phyloP scores from a whole-genome alignment of 2,797 vertebrate genomes.

The Allobates femoralis region DNA sequence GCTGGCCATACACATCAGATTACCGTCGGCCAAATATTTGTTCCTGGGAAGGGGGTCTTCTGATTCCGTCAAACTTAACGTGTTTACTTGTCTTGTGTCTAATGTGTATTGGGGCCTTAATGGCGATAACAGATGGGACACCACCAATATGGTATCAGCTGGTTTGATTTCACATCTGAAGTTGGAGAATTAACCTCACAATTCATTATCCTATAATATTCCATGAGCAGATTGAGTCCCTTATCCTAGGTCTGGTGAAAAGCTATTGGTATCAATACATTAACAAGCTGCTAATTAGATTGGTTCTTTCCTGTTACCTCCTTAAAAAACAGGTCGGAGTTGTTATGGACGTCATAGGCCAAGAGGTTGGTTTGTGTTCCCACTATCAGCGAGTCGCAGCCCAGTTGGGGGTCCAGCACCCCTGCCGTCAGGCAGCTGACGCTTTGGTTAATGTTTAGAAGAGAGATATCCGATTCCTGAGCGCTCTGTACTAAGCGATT shows the following conservation, averaged over 20 bases:
- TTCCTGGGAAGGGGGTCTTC: too few relatives aligned
- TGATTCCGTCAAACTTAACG: too few relatives aligned
- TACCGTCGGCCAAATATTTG: too few relatives aligned
- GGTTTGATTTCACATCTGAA: too few relatives aligned
- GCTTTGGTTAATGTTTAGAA: constrained; percentile 95
- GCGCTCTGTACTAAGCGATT: constrained; percentile 85
- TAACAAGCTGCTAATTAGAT: background rate
- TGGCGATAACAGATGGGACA: too few relatives aligned
- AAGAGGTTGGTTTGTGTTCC: constrained; percentile 94
- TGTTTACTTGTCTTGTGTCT: too few relatives aligned
- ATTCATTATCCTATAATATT: background rate
- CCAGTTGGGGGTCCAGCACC: constrained; percentile 80
- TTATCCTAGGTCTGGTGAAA: background rate
- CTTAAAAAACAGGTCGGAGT: constrained; percentile 94
- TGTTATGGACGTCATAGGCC: constrained; percentile 95
- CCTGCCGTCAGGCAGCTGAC: constrained; percentile 92
- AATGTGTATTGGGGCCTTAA: too few relatives aligned
- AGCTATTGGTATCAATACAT: too few relatives aligned
- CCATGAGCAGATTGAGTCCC: background rate
- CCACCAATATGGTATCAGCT: too few relatives aligned
- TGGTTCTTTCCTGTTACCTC: constrained; percentile 78
- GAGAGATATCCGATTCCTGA: constrained; percentile 90
- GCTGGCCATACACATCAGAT: too few relatives aligned
- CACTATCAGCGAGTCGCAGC: constrained; percentile 87
- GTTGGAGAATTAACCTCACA: background rate